phyloP scores from a whole-genome alignment of 2,797 vertebrate species.

The Channallabes apus region DNA sequence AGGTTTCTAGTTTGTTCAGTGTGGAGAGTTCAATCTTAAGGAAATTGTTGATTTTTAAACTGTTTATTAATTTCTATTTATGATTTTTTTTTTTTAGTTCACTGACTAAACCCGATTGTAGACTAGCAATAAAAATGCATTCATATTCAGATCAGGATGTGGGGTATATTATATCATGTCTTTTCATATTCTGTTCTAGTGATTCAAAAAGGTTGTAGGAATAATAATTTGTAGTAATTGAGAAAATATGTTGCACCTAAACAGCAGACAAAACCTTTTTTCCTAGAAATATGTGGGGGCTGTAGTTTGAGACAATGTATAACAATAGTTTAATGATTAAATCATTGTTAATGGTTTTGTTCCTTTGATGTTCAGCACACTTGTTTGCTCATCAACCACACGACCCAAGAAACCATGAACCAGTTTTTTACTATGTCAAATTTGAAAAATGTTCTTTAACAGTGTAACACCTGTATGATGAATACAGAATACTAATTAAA shows the following conservation, averaged over 20 bases:
- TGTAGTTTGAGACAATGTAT: background rate
- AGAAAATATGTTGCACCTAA: background rate
- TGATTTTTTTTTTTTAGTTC: too few relatives aligned
- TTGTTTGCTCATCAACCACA: conserved; percentile 45
- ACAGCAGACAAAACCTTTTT: background rate
- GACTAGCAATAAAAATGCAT: background rate
- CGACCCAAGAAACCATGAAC: conserved; percentile 15
- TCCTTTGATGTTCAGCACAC: conserved; percentile 22
- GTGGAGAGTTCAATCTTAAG: background rate
- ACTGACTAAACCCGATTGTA: background rate
- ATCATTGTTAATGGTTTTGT: conserved; percentile 11
- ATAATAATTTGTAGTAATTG: too few relatives aligned
- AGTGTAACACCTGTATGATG: background rate
- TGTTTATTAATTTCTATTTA: background rate
- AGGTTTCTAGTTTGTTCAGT: background rate
- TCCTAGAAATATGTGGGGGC: background rate
- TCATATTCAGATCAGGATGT: background rate
- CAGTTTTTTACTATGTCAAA: background rate
- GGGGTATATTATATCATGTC: background rate
- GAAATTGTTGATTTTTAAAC: background rate
- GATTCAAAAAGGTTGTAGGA: background rate
- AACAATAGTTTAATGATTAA: background rate
- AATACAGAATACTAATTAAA: background rate
- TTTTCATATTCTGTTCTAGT: background rate
- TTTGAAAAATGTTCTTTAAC: background rate